These are phyloP conservation scores for Hystrix brachyura DNA, from an alignment of 2,113 vertebrate species.

Conservation along the genomic window DNA sequence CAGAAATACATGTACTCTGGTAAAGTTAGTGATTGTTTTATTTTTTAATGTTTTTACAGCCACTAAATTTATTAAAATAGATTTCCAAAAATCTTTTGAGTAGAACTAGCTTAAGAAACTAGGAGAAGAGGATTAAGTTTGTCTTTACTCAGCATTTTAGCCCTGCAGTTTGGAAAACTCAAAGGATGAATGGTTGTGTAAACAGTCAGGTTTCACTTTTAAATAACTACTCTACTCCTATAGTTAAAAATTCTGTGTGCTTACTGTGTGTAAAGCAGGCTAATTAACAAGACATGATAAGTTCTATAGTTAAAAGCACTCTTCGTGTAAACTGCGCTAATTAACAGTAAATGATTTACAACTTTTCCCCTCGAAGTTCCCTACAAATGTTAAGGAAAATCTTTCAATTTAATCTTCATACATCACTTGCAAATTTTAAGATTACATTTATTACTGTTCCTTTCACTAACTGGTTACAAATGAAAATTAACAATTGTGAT, in stretches of 20 bases:
- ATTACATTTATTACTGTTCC: slow-evolving; percentile 17
- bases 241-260: slow-evolving; percentile 31
- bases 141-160: slow-evolving; percentile 29
- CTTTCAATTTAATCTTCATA: slow-evolving; percentile 34
- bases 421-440: not conserved
- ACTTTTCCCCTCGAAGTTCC: slow-evolving; percentile 15
- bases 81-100: slow-evolving; percentile 36
- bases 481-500: slow-evolving; percentile 47
- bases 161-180: not conserved
- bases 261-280: not conserved
- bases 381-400: slow-evolving; percentile 28
- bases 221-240: not conserved
- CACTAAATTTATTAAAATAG: not conserved
- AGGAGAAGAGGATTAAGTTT: not conserved
- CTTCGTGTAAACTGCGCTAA: not conserved
- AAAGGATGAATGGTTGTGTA: not conserved
- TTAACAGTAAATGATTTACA: slow-evolving; percentile 23
- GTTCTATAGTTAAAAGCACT: not conserved
- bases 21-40: not conserved
- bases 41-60: not conserved
- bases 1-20: not conserved
- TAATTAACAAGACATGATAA: slow-evolving; percentile 29
- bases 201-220: not conserved
- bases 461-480: slow-evolving; percentile 41
- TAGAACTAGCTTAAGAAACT: slow-evolving; percentile 7